Conservation (phyloP, 2,797 vertebrate species). For the Morelia viridis region DNA sequence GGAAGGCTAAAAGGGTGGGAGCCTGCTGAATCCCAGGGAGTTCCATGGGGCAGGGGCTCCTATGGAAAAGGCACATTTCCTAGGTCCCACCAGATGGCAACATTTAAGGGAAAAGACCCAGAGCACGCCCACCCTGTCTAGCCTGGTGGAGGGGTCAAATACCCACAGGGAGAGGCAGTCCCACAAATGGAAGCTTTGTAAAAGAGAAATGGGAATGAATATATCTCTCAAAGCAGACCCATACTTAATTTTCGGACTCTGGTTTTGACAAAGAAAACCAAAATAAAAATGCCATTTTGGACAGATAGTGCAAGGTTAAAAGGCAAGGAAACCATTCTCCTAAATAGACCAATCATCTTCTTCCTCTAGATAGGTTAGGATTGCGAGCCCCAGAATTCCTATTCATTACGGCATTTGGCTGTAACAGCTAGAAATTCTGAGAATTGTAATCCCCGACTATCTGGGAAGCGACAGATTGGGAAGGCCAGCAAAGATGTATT, state of each 20-base stretch:
- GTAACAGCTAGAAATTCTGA: background rate
- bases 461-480: too few relatives aligned
- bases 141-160: too few relatives aligned
- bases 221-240: slow-evolving; percentile 15
- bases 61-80: too few relatives aligned
- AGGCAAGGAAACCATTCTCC: background rate
- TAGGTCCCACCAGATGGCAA: too few relatives aligned
- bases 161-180: too few relatives aligned
- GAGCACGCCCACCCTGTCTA: too few relatives aligned
- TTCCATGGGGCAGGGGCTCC: background rate
- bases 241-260: background rate
- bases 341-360: too few relatives aligned
- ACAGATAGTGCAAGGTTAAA: background rate
- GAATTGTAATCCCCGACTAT: background rate
- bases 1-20: too few relatives aligned
- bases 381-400: background rate
- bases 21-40: slow-evolving; percentile 6
- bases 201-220: slow-evolving; percentile 18
- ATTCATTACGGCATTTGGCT: background rate
- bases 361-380: background rate
- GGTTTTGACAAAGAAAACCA: background rate
- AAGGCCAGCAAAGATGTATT: too few relatives aligned
- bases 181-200: background rate
- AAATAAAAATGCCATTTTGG: background rate
- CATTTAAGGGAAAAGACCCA: too few relatives aligned